phyloP scores from a whole-genome alignment of 2,888 invertebrate species.

The Noctua fimbriata region DNA sequence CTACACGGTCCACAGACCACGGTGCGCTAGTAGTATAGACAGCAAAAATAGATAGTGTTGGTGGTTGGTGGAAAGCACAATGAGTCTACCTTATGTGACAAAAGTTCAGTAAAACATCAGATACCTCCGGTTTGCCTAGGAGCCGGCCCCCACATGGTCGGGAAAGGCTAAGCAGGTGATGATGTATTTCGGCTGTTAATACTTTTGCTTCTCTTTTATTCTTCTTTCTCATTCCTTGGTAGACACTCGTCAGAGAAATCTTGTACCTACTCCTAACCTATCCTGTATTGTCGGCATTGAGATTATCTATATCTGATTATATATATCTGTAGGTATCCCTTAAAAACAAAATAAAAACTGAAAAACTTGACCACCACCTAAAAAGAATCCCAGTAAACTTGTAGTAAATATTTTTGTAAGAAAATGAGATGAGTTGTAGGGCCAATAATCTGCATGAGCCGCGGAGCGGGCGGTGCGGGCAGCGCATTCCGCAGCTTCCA shows the following conservation, averaged over 20 bases:
- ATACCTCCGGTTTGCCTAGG: background rate
- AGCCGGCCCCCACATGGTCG: background rate
- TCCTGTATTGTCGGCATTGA: background rate
- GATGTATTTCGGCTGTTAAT: background rate
- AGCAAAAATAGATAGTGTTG: background rate
- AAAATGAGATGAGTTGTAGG: slow-evolving; percentile 73
- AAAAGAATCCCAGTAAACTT: slow-evolving; percentile 39
- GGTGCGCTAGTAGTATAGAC: background rate
- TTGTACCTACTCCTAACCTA: background rate
- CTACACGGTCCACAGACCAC: background rate
- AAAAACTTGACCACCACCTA: slow-evolving; percentile 1
- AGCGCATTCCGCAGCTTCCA: slow-evolving; percentile 79
- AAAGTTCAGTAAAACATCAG: background rate
- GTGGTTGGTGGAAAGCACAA: background rate
- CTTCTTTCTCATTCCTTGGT: background rate
- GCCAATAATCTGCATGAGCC: slow-evolving; percentile 80
- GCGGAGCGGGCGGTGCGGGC: slow-evolving; percentile 59
- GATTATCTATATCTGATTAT: no score
- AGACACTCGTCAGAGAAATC: background rate
- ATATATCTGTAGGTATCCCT: no score
- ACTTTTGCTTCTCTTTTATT: background rate
- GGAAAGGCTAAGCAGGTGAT: background rate
- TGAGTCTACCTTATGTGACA: background rate
- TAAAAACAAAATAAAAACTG: background rate
- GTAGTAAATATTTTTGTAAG: slow-evolving; percentile 72